These are phyloP conservation scores for Bombylius major DNA, from an alignment of 2,888 invertebrate genomes.

Conservation along the genomic window DNA sequence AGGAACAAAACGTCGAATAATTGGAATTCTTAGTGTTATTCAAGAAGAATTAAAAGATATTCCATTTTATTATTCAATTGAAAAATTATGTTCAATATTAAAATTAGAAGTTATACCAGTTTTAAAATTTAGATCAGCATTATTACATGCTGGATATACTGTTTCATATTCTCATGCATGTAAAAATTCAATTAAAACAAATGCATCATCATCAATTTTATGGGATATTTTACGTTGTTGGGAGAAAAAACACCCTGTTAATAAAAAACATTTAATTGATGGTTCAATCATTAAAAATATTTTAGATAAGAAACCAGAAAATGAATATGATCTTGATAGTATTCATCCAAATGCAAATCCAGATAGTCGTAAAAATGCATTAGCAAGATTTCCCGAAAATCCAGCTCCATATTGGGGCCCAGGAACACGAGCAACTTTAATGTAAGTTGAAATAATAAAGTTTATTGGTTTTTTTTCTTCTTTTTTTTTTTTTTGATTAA, in stretches of 20 bases:
- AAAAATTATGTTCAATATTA: slow-evolving; percentile 59
- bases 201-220: slow-evolving; percentile 70
- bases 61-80: slow-evolving; percentile 79
- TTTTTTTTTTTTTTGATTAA: slow-evolving; percentile 1
- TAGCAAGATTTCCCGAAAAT: slow-evolving; percentile 75
- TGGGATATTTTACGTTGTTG: slow-evolving; percentile 89
- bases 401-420: slow-evolving; percentile 87
- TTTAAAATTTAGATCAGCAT: slow-evolving; percentile 64
- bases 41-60: slow-evolving; percentile 69
- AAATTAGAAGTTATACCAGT: slow-evolving; percentile 60
- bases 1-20: slow-evolving; percentile 60
- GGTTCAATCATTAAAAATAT: slow-evolving; percentile 37
- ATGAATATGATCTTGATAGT: slow-evolving; percentile 36
- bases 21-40: slow-evolving; percentile 70
- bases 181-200: slow-evolving; percentile 80
- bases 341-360: slow-evolving; percentile 62
- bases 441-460: slow-evolving; percentile 40
- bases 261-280: slow-evolving; percentile 43
- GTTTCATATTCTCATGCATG: slow-evolving; percentile 88
- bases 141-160: slow-evolving; percentile 76
- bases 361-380: slow-evolving; percentile 53
- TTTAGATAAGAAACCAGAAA: slow-evolving; percentile 41
- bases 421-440: slow-evolving; percentile 63
- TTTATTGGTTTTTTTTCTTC: no score
- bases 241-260: slow-evolving; percentile 56